Base-by-base conservation (phyloP, 2,797 vertebrate species). In the Prionace glauca region DNA sequence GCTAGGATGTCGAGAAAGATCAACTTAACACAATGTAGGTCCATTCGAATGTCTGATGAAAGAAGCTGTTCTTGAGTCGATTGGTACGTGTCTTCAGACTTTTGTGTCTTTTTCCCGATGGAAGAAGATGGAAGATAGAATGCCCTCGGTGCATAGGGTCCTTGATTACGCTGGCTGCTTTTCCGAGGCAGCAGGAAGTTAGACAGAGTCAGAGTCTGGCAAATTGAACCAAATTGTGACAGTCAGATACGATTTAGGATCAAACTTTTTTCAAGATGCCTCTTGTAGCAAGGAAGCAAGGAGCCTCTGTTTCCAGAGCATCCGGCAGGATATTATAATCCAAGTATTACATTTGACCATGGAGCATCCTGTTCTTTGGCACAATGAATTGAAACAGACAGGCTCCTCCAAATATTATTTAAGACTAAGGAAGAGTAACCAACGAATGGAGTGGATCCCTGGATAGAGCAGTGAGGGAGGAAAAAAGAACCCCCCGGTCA, bases 381-480 rank as follows among this genome's bases (percentile, higher is more conserved):
- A 98, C 98, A 96, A 99, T 98, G 96, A 98, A 98, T 96, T 99
- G 98, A 96, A 99, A 99, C 96, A 99, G 98, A 96, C 98, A 99
- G 79, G 98, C 99, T 96, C 98, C 99, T 79, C 98, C 99, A 1
- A 99, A 98, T 95, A 99, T 98, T 95, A 99, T 56, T 56, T 56
- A 4, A 56, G 50, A 56, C 50, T 56, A 41, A 81, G 79, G n/a
- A 32, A n/a, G 65, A 67, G 2, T 0, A 2, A 20, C 14, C 77
- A 36, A 41, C 16, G 2, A 2, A 18, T 3, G 79, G 79, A 41
- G 22, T 81, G 5, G 79, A 20, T 16, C 20, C 79, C 16, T 22
- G 79, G 18, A 45, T 9, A 45, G 79, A 84, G 79, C 36, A 84
- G 36, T 84, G 67, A 69, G 79, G 36, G 0, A 36, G 36, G 0